These are phyloP conservation scores for Cotesia congregata DNA, from an alignment of 2,888 invertebrate species.

Conservation along the genomic window DNA sequence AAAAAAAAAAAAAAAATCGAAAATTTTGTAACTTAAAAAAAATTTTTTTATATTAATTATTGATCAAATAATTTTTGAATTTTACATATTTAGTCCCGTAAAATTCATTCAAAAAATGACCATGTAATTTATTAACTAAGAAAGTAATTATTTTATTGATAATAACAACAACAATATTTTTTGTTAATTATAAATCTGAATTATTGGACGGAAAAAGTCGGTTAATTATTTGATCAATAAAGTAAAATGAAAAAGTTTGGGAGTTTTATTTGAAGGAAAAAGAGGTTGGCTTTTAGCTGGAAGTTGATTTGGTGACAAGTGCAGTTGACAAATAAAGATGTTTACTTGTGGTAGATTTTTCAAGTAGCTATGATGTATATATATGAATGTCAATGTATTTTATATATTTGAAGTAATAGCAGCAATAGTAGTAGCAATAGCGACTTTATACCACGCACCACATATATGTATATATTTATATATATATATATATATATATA, in stretches of 20 bases:
- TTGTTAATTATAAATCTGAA: neutral
- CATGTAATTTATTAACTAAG: no score
- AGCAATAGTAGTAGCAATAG: constrained; percentile 11
- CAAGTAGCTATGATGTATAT: neutral
- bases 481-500: constrained; percentile 4
- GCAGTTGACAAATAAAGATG: constrained; percentile 18
- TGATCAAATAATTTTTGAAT: constrained; percentile 20
- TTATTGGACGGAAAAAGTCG: constrained; percentile 15
- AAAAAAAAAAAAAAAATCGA: neutral
- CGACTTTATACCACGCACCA: neutral
- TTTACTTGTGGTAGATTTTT: constrained; percentile 13
- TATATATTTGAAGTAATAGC: neutral
- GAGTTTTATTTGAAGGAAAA: neutral
- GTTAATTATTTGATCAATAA: neutral
- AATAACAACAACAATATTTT: neutral
- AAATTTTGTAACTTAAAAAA: neutral
- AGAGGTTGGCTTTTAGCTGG: neutral
- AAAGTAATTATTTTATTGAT: no score
- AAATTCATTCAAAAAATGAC: neutral
- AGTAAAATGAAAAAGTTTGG: neutral
- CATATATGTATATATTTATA: neutral
- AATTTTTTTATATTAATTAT: neutral
- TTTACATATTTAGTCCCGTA: constrained; percentile 2
- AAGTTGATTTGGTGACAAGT: constrained; percentile 14
- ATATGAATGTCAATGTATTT: neutral